Evolutionary conservation across 2,888 invertebrate genomes (phyloP).

Genomic region (Tuta absoluta): DNA sequence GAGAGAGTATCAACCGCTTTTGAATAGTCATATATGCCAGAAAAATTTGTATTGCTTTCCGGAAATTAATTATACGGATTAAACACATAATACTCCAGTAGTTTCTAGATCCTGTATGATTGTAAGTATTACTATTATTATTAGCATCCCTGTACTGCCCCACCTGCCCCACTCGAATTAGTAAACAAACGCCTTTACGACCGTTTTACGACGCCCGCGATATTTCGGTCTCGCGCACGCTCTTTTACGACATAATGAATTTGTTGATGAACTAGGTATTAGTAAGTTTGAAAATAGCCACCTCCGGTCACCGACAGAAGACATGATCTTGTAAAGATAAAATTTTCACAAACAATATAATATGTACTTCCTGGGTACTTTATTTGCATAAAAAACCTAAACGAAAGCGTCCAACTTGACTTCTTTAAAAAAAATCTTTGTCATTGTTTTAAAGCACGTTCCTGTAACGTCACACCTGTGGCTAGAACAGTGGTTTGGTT

Average conservation of each 20-base stretch:
- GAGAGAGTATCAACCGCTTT: no score
- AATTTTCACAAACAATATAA: background rate
- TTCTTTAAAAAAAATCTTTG: no score
- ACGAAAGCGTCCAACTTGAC: no score
- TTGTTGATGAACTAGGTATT: constrained; percentile 81
- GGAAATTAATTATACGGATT: background rate
- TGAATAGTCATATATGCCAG: no score
- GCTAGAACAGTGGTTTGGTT: constrained; percentile 13
- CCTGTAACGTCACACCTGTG: background rate
- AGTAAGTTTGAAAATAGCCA: constrained; percentile 79
- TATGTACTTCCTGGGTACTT: no score
- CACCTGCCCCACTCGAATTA: constrained; percentile 80
- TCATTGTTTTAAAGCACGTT: background rate
- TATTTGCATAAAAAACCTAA: no score
- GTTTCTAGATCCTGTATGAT: background rate
- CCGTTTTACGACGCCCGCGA: constrained; percentile 78
- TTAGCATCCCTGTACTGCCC: constrained; percentile 65
- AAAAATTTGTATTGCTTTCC: no score
- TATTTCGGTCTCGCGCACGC: constrained; percentile 79
- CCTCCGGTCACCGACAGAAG: constrained; percentile 62
- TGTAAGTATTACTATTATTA: constrained; percentile 58
- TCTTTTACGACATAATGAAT: constrained; percentile 81
- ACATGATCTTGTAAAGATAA: background rate
- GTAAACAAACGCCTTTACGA: constrained; percentile 82
- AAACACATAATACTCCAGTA: background rate